Evolutionary conservation across 2,797 vertebrate genomes (phyloP), one percentile per base, ranked within the genome.

Genomic region (Anabacerthia variegaticeps): DNA sequence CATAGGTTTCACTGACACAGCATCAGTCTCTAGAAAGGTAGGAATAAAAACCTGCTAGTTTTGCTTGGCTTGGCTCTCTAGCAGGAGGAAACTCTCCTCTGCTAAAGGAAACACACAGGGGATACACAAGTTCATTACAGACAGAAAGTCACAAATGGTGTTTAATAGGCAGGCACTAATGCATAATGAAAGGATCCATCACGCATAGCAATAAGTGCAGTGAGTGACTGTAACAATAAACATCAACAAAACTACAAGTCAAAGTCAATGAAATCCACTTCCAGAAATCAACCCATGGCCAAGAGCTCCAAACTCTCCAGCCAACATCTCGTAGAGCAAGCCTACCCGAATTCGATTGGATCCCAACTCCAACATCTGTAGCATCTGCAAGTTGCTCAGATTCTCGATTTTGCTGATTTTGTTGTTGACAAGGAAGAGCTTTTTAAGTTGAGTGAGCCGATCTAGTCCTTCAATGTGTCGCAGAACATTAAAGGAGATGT

Each of bases 401-500:
- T 99, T 99, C 95, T 98, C 97, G 68, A 99, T 99, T 97, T 98
- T 98, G 89, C 92, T 92, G 85, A 99, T 99, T 98, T 99, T 99
- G 95, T 99, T 99, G 98, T 99, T 99, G 96, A 99, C 99, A 92
- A 99, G 97, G 97, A 99, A 99, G 92, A 99, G 99, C 83, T 99
- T 99, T 95, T 99, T 99, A 54, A 99, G 93, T 20, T 71, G 98
- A 48, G 98, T 99, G 88, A 99, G 96, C 44, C 97, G 98, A 93
- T 99, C 99, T 81, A 99, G 97, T 67, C 99, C 99, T 95, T 99
- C 99, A 51, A 99, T 98, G 93, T 98, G 99, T 80, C 99, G 98
- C 97, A 99, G 95, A 56, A 99, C 80, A 58, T 99, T 99, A 93
- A 99, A 99, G 56, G 99, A 99, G 89, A 99, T 96, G 43, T 99